Conservation (phyloP, 2,797 vertebrate species). For the Salarias fasciatus region DNA sequence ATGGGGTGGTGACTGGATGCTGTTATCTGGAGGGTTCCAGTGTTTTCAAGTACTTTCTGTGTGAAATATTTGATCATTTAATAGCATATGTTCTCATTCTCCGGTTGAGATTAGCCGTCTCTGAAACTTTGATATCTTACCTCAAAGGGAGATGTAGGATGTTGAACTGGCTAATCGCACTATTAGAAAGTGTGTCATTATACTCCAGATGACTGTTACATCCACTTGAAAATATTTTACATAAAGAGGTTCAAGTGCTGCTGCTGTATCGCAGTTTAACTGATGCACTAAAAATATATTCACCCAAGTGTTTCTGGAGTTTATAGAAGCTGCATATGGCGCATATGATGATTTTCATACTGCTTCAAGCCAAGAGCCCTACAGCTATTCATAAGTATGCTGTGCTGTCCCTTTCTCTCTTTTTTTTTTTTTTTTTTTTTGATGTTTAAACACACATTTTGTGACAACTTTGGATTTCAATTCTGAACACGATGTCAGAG, state of each 20-base stretch:
- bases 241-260: conserved; percentile 47
- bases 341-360: too few relatives aligned
- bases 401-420: too few relatives aligned
- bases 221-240: conserved; percentile 45
- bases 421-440: too few relatives aligned
- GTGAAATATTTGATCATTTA: conserved; percentile 72
- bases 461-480: too few relatives aligned
- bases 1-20: conserved; percentile 37
- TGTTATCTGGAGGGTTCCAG: conserved; percentile 57
- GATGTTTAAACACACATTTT: too few relatives aligned
- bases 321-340: conserved; percentile 19
- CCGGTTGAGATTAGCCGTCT: conserved; percentile 69
- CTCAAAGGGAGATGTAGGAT: conserved; percentile 54
- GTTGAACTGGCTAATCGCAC: conserved; percentile 63
- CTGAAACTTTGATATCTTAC: conserved; percentile 62
- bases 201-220: conserved; percentile 53
- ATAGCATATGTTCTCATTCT: conserved; percentile 71
- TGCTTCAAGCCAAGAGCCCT: too few relatives aligned
- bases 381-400: too few relatives aligned
- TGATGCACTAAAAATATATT: conserved; percentile 40
- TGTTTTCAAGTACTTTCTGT: conserved; percentile 64
- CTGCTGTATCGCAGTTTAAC: conserved; percentile 10
- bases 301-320: conserved; percentile 29
- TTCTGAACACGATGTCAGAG: too few relatives aligned
- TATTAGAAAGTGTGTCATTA: conserved; percentile 67